Conservation (phyloP, 2,113 vertebrate species). For the Hydropotes inermis region DNA sequence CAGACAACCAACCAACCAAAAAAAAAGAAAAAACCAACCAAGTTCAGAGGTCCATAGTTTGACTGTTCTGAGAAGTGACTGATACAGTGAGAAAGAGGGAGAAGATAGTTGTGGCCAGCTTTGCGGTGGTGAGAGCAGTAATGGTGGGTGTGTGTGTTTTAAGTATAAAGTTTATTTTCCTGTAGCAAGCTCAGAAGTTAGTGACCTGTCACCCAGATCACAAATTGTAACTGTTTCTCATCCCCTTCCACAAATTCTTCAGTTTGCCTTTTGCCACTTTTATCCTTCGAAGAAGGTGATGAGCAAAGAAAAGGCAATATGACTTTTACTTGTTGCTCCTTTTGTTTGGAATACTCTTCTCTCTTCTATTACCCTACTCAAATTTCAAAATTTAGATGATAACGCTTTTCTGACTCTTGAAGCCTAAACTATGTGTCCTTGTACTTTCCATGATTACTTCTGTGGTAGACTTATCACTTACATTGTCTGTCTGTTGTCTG, state of each 20-base stretch:
- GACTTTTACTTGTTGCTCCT: background rate
- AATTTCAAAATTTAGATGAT: background rate
- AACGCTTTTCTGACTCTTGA: background rate
- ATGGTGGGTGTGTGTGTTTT: background rate
- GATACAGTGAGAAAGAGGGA: background rate
- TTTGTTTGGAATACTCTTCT: background rate
- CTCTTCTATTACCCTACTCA: background rate
- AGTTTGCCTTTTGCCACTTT: background rate
- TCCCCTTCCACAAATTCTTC: background rate
- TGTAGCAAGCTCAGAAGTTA: background rate
- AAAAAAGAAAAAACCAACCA: background rate
- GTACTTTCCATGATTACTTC: background rate
- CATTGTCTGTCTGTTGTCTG: background rate
- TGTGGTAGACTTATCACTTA: background rate
- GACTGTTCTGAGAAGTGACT: conserved; percentile 31
- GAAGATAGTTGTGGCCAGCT: background rate
- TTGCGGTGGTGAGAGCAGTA: background rate
- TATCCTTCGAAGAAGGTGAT: background rate
- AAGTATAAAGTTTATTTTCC: background rate
- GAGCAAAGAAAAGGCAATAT: background rate
- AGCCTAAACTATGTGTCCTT: background rate
- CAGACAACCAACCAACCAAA: background rate
- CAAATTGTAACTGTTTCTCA: background rate
- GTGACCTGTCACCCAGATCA: background rate
- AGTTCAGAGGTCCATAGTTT: background rate